Evolutionary conservation across 2,888 invertebrate genomes (phyloP).

Genomic region (Ceratothoa steindachneri): DNA sequence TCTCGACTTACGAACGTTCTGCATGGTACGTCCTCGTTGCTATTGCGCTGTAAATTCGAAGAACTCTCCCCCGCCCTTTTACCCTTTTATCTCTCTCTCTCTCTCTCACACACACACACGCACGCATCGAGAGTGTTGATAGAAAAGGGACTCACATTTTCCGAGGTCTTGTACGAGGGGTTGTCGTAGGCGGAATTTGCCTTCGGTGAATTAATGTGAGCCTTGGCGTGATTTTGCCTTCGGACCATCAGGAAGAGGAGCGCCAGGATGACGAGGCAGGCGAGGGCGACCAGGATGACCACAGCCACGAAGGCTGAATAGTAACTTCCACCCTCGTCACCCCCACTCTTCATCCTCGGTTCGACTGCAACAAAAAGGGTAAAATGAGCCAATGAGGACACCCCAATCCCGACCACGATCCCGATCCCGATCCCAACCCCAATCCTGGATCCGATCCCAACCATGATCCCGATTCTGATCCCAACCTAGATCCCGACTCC

Average conservation of each 20-base stretch:
- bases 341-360: no score
- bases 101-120: no score
- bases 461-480: background rate
- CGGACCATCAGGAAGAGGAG: constrained; percentile 74
- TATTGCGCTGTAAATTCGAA: no score
- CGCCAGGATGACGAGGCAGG: constrained; percentile 74
- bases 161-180: constrained; percentile 46
- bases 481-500: no score
- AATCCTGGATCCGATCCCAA: no score
- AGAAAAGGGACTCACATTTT: constrained; percentile 33
- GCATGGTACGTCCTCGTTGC: no score
- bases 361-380: no score
- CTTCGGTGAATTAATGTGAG: constrained; percentile 39
- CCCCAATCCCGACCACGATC: no score
- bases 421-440: background rate
- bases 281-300: constrained; percentile 78
- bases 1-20: no score
- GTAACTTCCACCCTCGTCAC: constrained; percentile 65
- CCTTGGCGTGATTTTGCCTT: constrained; percentile 49
- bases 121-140: background rate
- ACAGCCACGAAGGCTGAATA: constrained; percentile 84
- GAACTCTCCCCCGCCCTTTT: no score
- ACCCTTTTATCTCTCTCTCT: no score
- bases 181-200: constrained; percentile 47
- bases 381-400: no score